These are phyloP conservation scores for Branchipolynoe longqiensis DNA, from an alignment of 2,888 invertebrate species.

Conservation along the genomic window DNA sequence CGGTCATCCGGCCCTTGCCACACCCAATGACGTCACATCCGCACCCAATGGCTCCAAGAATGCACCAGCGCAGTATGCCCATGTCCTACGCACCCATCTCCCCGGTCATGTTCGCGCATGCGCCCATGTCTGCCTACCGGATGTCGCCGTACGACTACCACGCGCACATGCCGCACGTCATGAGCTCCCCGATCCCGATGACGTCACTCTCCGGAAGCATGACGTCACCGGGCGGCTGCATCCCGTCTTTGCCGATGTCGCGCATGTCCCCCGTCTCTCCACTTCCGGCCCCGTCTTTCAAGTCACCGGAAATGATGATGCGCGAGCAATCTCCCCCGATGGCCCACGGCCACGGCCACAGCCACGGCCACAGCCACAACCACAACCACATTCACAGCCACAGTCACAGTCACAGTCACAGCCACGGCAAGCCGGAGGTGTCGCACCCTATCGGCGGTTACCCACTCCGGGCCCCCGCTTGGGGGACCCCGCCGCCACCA, in stretches of 20 bases:
- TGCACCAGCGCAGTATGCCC: neutral
- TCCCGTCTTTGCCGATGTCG: slow-evolving; percentile 4
- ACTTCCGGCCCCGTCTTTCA: slow-evolving; percentile 29
- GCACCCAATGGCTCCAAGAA: slow-evolving; percentile 12
- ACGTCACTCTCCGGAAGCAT: slow-evolving; percentile 14
- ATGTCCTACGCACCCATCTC: slow-evolving; percentile 49
- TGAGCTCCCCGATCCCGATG: neutral
- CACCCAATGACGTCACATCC: slow-evolving; percentile 37
- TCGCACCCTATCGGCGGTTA: neutral
- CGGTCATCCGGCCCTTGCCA: slow-evolving; percentile 32
- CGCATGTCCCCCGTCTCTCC: slow-evolving; percentile 47
- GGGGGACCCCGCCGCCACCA: no score
- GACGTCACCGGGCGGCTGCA: slow-evolving; percentile 8
- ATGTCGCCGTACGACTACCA: slow-evolving; percentile 47
- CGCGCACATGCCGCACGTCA: neutral
- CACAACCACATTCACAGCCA: no score
- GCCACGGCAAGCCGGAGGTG: slow-evolving; percentile 24
- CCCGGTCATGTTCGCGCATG: slow-evolving; percentile 42
- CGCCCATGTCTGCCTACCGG: slow-evolving; percentile 44
- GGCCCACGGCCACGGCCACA: no score
- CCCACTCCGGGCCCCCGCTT: neutral
- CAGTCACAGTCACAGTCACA: no score
- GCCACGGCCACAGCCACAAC: no score
- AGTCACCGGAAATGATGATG: slow-evolving; percentile 52
- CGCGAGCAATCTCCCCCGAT: slow-evolving; percentile 23